Conservation (phyloP, 2,797 vertebrate genomes). For the Etheostoma perlongum region DNA sequence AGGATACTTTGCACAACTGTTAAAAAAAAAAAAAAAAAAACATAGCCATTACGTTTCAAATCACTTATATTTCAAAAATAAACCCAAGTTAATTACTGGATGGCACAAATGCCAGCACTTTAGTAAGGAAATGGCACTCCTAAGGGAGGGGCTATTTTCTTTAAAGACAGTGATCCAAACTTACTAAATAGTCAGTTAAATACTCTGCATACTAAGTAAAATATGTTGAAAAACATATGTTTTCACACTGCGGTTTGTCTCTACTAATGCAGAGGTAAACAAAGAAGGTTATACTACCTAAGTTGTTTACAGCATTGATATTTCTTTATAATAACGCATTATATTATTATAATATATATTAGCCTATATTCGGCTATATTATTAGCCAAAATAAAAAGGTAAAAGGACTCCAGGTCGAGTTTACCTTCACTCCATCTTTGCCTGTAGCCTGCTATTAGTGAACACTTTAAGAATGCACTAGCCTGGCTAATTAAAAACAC, state of each 20-base stretch:
- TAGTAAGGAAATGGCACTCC: slow-evolving; percentile 34
- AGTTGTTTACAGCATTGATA: neutral
- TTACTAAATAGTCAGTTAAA: slow-evolving; percentile 9
- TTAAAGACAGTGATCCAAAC: slow-evolving; percentile 39
- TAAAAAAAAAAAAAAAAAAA: neutral
- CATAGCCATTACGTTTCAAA: neutral
- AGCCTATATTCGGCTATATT: neutral
- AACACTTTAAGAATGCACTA: neutral
- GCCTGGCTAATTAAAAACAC: slow-evolving; percentile 4
- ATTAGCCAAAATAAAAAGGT: neutral
- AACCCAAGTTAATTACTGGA: neutral
- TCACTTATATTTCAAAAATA: slow-evolving; percentile 1
- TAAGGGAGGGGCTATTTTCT: slow-evolving; percentile 52
- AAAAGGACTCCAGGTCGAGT: neutral
- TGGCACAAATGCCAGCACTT: slow-evolving; percentile 25
- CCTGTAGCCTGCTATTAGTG: neutral
- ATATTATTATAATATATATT: neutral
- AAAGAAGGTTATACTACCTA: neutral
- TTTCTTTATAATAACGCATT: neutral
- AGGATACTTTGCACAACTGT: neutral
- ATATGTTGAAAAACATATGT: slow-evolving; percentile 7
- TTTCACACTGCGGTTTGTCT: neutral
- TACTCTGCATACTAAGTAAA: neutral
- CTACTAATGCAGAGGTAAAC: neutral
- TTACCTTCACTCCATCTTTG: neutral